Conservation (phyloP, 2,797 vertebrate genomes). For the Clamator glandarius region DNA sequence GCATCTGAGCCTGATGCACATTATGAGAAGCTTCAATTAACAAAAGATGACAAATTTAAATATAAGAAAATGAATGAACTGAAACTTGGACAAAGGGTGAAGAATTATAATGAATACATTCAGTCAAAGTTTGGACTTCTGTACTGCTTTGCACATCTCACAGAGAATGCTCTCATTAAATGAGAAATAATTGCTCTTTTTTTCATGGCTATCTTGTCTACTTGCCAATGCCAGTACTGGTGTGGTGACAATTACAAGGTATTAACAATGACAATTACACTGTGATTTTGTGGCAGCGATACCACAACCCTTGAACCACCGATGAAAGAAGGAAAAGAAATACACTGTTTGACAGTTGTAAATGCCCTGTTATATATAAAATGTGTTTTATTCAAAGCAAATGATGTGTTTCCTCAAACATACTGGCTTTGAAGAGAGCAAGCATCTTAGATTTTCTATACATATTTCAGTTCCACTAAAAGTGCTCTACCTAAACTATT, state of each 20-base stretch:
- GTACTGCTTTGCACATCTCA: background rate
- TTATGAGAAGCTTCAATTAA: background rate
- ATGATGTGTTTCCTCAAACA: background rate
- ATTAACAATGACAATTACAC: background rate
- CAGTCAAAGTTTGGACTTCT: background rate
- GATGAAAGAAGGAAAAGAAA: background rate
- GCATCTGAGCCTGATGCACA: background rate
- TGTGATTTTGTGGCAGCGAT: background rate
- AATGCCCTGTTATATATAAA: background rate
- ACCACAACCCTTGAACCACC: background rate
- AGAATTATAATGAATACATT: background rate
- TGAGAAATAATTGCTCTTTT: background rate
- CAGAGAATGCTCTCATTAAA: background rate
- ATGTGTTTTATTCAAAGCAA: background rate
- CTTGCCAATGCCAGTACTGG: background rate
- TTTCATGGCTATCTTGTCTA: background rate
- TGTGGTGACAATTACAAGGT: background rate
- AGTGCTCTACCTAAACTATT: slow-evolving; percentile 1
- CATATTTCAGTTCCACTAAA: background rate
- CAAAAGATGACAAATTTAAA: background rate
- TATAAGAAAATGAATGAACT: background rate
- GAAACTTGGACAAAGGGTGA: background rate
- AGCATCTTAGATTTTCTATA: background rate
- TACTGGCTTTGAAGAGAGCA: background rate
- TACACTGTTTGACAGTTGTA: background rate